Conservation (phyloP, 2,113 vertebrate species). For the Leiothrix lutea region DNA sequence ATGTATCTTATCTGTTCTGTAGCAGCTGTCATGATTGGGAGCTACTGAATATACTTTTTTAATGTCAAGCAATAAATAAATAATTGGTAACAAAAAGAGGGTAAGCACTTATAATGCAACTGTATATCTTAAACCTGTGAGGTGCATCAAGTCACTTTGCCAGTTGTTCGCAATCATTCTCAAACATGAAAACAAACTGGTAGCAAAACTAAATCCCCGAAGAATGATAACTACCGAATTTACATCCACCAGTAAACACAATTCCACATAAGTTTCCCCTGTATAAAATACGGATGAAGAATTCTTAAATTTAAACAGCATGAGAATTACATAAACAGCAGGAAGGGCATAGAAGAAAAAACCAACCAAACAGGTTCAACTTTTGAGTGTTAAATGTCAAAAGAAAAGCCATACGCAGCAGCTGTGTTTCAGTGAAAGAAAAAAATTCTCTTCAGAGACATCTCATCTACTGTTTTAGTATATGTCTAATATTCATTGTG, state of each 20-base stretch:
- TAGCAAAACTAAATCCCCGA: neutral
- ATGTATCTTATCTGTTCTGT: neutral
- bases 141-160: neutral
- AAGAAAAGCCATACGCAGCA: neutral
- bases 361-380: neutral
- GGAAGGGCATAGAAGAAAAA: neutral
- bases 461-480: neutral
- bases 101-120: neutral
- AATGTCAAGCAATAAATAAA: neutral
- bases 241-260: neutral
- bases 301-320: neutral
- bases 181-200: neutral
- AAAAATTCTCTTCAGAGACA: neutral
- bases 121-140: neutral
- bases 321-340: neutral
- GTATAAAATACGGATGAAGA: neutral
- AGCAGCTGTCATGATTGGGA: neutral
- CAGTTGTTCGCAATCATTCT: neutral
- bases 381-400: neutral
- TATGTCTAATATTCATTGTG: neutral
- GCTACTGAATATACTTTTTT: neutral
- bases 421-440: neutral
- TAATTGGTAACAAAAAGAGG: neutral
- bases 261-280: neutral
- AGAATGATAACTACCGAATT: neutral